Base-by-base conservation (phyloP, 2,797 vertebrate genomes). In the Luscinia megarhynchos region DNA sequence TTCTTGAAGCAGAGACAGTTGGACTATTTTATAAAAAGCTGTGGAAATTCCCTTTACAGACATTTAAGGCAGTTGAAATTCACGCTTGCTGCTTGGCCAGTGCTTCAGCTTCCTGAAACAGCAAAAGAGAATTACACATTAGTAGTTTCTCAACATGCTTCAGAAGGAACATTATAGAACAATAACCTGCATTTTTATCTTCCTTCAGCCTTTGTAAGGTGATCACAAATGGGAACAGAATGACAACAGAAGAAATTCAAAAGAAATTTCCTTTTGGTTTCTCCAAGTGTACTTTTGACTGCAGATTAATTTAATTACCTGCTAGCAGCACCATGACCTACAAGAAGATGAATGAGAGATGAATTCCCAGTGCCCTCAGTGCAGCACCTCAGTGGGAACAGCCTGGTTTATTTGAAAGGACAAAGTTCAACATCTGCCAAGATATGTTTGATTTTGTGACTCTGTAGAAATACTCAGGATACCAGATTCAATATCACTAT, bases 61-160 rank as follows among this genome's bases (percentile, higher is more conserved):
- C 57, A 40, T 63, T 92, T 96, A 97, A 97, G 96, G 95, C 90
- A 94, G 94, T 78, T 78, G 93, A 93, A 89, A 29, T 95, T 98
- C 97, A 98, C 0, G 90, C 97, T 95, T 98, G 96, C 95, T 98
- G 97, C 97, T 98, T 99, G n/a, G 98, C 98, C 91, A 98, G 97
- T 54, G 99, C 99, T 97, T 99, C 98, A 5, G 99, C 99, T 97
- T 99, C 99, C 99, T 99, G 98, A 75, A 97, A 97, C 29, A 94
- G 76, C 93, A 96, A 84, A 95, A 93, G 55, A 96, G 41, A 82
- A 68, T 59, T 18, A 32, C 19, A 40, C 0, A 1, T 90, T 32
- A 84, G 51, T 55, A 43, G 9, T 54, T 59, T 34, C 34, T 22
- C 67, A 38, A 21, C 17, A 11, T 23, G 5, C 27, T 45, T 62